Conservation (phyloP, 2,797 vertebrate genomes). For the Babyrousa celebensis region DNA sequence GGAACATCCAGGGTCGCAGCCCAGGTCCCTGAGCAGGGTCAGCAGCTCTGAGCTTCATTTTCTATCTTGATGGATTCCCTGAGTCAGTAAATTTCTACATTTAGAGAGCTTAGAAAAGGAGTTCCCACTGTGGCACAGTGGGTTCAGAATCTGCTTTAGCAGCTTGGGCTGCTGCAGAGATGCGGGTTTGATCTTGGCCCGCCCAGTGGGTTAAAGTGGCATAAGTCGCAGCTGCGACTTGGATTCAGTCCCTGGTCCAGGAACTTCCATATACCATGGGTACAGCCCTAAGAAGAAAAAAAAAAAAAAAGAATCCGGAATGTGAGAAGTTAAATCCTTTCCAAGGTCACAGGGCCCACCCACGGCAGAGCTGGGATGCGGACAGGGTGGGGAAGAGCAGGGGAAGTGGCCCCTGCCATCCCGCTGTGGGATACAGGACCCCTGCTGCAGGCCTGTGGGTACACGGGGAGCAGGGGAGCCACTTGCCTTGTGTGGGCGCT, state of each 20-base stretch:
- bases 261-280: too few species aligned
- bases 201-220: too few species aligned
- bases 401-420: neutral
- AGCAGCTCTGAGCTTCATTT: accelerated
- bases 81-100: neutral
- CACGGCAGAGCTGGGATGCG: too few species aligned
- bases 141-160: too few species aligned
- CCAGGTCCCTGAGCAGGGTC: accelerated
- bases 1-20: neutral
- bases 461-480: neutral
- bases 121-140: too few species aligned
- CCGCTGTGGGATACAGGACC: neutral
- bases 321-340: accelerated
- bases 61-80: accelerated
- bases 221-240: too few species aligned
- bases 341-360: neutral
- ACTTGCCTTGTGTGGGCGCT: accelerated
- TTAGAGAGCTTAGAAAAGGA: neutral
- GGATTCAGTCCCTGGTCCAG: too few species aligned
- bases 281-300: too few species aligned
- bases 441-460: too few species aligned
- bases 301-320: too few species aligned
- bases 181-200: too few species aligned
- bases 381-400: neutral
- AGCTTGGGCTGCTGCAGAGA: too few species aligned